These are phyloP conservation scores for Drosophila murphyi DNA, from an alignment of 1,140 invertebrate genomes.

Conservation along the genomic window DNA sequence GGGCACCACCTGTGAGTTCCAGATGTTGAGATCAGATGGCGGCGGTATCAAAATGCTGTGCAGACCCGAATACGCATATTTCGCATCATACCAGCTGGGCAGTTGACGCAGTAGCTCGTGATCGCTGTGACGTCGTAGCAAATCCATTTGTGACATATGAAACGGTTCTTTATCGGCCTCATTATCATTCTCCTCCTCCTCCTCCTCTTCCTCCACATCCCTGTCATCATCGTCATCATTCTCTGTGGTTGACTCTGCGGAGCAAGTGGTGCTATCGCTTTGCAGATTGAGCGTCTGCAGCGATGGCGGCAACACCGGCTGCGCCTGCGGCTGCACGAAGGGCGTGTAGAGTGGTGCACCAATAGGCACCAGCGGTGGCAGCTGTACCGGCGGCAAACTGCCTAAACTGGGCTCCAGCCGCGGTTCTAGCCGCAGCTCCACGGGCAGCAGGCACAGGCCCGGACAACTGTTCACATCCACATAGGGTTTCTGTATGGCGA, in stretches of 20 bases:
- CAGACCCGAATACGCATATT: slow-evolving; percentile 87
- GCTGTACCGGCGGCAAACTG: slow-evolving; percentile 51
- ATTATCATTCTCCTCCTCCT: slow-evolving; percentile 8
- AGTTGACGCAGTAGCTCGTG: slow-evolving; percentile 65
- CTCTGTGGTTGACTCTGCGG: slow-evolving; percentile 58
- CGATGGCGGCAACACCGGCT: slow-evolving; percentile 39
- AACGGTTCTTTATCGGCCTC: slow-evolving; percentile 26
- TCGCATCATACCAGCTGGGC: slow-evolving; percentile 84
- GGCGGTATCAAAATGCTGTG: slow-evolving; percentile 87
- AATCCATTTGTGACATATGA: slow-evolving; percentile 70
- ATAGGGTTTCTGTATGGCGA: slow-evolving; percentile 62
- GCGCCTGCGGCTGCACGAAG: slow-evolving; percentile 58
- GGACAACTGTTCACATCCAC: slow-evolving; percentile 20
- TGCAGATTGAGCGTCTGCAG: slow-evolving; percentile 55
- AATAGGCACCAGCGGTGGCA: slow-evolving; percentile 69
- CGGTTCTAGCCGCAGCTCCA: slow-evolving; percentile 57
- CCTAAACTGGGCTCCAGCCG: slow-evolving; percentile 45
- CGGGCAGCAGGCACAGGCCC: slow-evolving; percentile 35
- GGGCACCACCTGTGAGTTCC: slow-evolving; percentile 76
- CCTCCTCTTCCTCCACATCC: slow-evolving; percentile 32
- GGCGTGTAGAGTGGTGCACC: slow-evolving; percentile 68
- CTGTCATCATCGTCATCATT: slow-evolving; percentile 45
- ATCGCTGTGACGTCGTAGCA: slow-evolving; percentile 60
- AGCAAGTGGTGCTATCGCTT: slow-evolving; percentile 52
- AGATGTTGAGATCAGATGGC: slow-evolving; percentile 84